Evolutionary conservation across 2,888 invertebrate genomes (phyloP).

Genomic region (Kuschelorhynchus macadamiae): DNA sequence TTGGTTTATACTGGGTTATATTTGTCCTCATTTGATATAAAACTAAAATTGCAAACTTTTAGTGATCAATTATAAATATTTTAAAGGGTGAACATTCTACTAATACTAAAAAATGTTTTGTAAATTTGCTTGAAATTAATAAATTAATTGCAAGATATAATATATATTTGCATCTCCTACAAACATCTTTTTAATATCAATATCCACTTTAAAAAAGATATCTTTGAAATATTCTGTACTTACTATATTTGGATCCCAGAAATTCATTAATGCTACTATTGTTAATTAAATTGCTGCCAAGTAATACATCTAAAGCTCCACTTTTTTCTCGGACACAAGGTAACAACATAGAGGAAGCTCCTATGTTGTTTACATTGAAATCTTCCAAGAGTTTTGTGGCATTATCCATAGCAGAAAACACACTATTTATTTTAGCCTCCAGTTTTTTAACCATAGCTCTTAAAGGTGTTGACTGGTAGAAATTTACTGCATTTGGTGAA

Average conservation of each 20-base stretch:
- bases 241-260: slow-evolving; percentile 37
- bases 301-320: slow-evolving; percentile 26
- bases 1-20: slow-evolving; percentile 52
- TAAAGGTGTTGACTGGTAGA: slow-evolving; percentile 61
- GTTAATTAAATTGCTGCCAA: slow-evolving; percentile 30
- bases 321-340: slow-evolving; percentile 49
- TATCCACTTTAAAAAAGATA: too few relatives aligned
- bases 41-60: slow-evolving; percentile 54
- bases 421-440: slow-evolving; percentile 62
- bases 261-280: slow-evolving; percentile 38
- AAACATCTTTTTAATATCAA: too few relatives aligned
- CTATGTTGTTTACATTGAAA: slow-evolving; percentile 50
- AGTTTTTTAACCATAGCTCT: slow-evolving; percentile 61
- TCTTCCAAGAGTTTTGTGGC: slow-evolving; percentile 61
- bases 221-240: too few relatives aligned
- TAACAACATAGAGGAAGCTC: slow-evolving; percentile 47
- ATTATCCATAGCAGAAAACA: slow-evolving; percentile 61
- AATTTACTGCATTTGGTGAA: slow-evolving; percentile 54
- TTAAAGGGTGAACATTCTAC: too few relatives aligned
- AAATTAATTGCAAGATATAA: too few relatives aligned
- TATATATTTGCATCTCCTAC: too few relatives aligned
- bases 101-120: too few relatives aligned
- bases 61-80: neutral
- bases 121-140: too few relatives aligned
- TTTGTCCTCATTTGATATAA: slow-evolving; percentile 59